Conservation (phyloP, 2,888 invertebrate genomes). For the Limnephilus lunatus region DNA sequence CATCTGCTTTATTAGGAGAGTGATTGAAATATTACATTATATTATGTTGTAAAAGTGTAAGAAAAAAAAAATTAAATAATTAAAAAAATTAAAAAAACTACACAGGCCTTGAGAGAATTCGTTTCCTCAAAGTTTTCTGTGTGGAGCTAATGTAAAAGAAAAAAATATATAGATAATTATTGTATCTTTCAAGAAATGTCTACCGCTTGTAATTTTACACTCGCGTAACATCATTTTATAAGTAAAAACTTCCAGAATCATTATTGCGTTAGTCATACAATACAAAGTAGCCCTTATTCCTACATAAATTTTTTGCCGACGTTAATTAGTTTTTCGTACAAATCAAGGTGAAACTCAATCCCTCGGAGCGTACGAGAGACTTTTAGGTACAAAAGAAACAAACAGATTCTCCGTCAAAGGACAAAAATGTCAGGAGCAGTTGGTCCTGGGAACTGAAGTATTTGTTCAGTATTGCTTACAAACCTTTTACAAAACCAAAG, state of each 20-base stretch:
- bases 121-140: too few relatives aligned
- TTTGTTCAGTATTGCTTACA: neutral
- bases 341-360: neutral
- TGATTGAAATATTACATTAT: too few relatives aligned
- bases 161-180: too few relatives aligned
- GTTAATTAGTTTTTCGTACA: neutral
- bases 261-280: neutral
- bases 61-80: too few relatives aligned
- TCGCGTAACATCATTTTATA: too few relatives aligned
- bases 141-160: too few relatives aligned
- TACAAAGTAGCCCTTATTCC: neutral
- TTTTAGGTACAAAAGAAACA: neutral
- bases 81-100: too few relatives aligned
- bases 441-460: neutral
- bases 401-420: slow-evolving; percentile 8
- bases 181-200: too few relatives aligned
- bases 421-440: slow-evolving; percentile 22
- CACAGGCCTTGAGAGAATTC: too few relatives aligned
- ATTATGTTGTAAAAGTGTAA: too few relatives aligned
- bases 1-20: too few relatives aligned
- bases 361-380: neutral
- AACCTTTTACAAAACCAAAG: neutral
- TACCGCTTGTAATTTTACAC: too few relatives aligned
- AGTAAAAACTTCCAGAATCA: neutral
- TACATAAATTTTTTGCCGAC: neutral